Conservation (phyloP, 1,140 invertebrate genomes). For the Mya arenaria region DNA sequence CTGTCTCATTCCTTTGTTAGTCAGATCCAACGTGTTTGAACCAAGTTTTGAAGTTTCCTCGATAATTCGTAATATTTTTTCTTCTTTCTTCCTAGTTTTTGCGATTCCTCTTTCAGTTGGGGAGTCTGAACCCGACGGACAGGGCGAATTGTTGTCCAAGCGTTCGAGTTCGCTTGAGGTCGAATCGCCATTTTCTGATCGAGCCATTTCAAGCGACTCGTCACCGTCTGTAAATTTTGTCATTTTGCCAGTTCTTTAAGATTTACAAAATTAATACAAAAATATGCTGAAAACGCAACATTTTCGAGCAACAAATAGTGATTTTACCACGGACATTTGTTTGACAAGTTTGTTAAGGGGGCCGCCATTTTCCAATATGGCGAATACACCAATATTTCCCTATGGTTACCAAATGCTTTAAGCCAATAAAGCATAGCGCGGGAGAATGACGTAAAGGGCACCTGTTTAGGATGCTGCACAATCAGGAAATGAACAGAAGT, state of each 20-base stretch:
- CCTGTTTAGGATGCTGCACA: conserved; percentile 5
- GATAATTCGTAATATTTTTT: conserved; percentile 69
- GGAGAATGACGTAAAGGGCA: conserved; percentile 30
- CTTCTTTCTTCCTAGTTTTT: conserved; percentile 67
- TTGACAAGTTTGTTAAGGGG: too few relatives aligned
- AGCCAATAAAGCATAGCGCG: background rate
- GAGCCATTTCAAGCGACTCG: conserved; percentile 49
- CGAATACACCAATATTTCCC: conserved; percentile 17
- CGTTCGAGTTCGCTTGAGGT: conserved; percentile 67
- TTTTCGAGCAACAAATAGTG: too few relatives aligned
- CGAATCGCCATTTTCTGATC: conserved; percentile 55
- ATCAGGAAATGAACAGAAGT: background rate
- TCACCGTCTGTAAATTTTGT: conserved; percentile 48
- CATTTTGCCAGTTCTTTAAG: conserved; percentile 35
- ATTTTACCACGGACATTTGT: too few relatives aligned
- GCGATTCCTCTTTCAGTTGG: conserved; percentile 72
- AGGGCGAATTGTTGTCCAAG: conserved; percentile 48
- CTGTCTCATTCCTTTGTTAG: conserved; percentile 68
- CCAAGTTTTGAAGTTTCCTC: conserved; percentile 63
- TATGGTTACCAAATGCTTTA: background rate
- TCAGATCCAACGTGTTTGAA: conserved; percentile 74
- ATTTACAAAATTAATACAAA: too few relatives aligned
- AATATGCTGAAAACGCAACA: too few relatives aligned
- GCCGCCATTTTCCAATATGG: conserved; percentile 46
- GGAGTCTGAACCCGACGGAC: conserved; percentile 58